A percentile compares a stretch with the other conserved stretches of the same genome.
Evolutionary conservation across 2,888 invertebrate genomes (phyloP).

Genomic region (Pterobdella sp.): DNA sequence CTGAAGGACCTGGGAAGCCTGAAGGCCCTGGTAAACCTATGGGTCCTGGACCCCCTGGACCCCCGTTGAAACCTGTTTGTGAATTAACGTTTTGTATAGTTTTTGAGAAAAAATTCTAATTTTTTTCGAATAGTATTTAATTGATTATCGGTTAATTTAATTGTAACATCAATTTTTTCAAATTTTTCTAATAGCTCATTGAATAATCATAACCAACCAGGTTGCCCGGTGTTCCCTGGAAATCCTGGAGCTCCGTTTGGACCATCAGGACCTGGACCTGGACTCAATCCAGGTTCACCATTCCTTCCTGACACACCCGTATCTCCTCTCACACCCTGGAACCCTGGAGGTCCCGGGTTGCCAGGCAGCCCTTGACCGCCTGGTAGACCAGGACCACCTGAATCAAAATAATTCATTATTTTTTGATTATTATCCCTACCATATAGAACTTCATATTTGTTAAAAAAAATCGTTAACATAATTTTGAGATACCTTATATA

Average conservation of each 20-base stretch:
- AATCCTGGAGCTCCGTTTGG: neutral
- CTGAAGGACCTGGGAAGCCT: conserved; percentile 16
- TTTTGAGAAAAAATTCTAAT: no score
- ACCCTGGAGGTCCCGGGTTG: neutral
- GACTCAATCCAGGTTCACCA: no score
- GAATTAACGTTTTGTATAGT: no score
- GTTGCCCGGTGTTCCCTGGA: neutral
- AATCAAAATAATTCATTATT: no score
- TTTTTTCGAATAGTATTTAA: no score
- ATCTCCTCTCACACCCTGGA: neutral
- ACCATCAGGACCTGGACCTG: no score
- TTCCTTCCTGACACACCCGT: neutral
- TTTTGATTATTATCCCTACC: no score
- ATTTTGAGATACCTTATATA: no score
- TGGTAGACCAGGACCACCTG: no score
- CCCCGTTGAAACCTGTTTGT: neutral
- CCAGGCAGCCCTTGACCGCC: neutral
- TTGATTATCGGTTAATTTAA: no score
- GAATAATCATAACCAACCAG: neutral
- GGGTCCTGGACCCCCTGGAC: neutral
- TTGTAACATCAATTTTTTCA: neutral
- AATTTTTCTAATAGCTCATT: neutral
- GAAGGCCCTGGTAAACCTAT: conserved; percentile 5
- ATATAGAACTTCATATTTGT: no score
- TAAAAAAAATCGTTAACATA: no score